Evolutionary conservation across 2,888 invertebrate species (phyloP), one percentile per base, ranked within the genome.

Genomic region (Diplolepis rosae): DNA sequence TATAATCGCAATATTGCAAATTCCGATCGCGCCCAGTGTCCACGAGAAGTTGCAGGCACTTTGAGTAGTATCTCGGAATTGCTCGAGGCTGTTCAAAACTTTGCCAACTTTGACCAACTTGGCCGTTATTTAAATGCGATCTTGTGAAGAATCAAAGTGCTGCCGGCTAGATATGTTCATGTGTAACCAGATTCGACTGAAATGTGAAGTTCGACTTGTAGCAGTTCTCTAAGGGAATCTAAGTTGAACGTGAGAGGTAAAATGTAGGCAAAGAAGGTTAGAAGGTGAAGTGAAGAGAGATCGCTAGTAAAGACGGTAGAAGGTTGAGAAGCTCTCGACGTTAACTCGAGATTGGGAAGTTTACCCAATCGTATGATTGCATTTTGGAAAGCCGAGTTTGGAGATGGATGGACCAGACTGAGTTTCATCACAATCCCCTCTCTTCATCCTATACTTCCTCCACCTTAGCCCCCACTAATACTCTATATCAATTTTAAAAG

Each of bases 341-440:
- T 84, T 83, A 84, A 84, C 80, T 82, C 80, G 79, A 83, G 79
- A 84, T 84, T 82, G 84, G 80, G 77, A 84, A 84, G 84, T 83
- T n/a, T 84, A 84, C 78, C 82, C 84, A 83, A 83, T 84, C 84
- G 84, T 84, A 81, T 84, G 84, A 84, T 84, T 84, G 80, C 83
- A 77, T 83, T 82, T 79, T 61, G 39, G 61, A 15, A 35, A 61
- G 39, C 39, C 24, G 80, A 71, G 69, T 52, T 52, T 51, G 52
- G 50, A 48, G 48, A 66, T 66, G 39, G 61, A 61, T 61, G 24
- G 61, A 61, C 27, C 24, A 61, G 61, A 39, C 39, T 15, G 13
- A 61, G 39, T 42, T 61, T 39, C 61, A 61, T 61, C 61, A 61
- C 35, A 22, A 32, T 56, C 13, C 22, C 35, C 22, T 32, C 6